Conservation (phyloP, 2,888 invertebrate species). For the Apotomis turbidana region DNA sequence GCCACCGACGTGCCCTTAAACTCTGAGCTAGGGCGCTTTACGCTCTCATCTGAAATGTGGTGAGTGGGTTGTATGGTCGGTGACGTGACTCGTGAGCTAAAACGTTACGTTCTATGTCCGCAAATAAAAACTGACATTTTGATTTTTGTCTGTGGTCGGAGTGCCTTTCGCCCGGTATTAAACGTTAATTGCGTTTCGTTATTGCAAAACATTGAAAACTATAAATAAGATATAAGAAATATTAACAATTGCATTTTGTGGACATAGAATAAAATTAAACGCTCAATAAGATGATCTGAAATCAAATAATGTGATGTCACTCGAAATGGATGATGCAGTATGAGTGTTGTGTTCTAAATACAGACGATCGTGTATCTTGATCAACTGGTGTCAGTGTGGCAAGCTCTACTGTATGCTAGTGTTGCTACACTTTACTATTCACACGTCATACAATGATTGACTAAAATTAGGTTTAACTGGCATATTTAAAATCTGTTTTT, state of each 20-base stretch:
- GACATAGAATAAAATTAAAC: slow-evolving; percentile 46
- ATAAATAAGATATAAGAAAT: neutral
- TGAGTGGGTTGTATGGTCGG: slow-evolving; percentile 78
- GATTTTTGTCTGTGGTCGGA: slow-evolving; percentile 9
- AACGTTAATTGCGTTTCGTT: slow-evolving; percentile 22
- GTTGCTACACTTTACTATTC: slow-evolving; percentile 62
- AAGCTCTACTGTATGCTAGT: slow-evolving; percentile 73
- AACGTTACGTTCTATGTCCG: slow-evolving; percentile 71
- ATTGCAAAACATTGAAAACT: neutral
- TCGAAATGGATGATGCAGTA: slow-evolving; percentile 53
- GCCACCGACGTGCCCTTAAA: slow-evolving; percentile 87
- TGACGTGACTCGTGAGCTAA: slow-evolving; percentile 64
- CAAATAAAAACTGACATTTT: slow-evolving; percentile 46
- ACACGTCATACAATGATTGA: slow-evolving; percentile 59
- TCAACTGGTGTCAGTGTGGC: slow-evolving; percentile 70
- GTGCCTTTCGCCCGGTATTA: neutral
- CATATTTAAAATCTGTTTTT: neutral
- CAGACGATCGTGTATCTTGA: slow-evolving; percentile 59
- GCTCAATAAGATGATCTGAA: slow-evolving; percentile 41
- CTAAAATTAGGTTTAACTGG: slow-evolving; percentile 50
- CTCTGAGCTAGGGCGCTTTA: slow-evolving; percentile 94
- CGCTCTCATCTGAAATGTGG: slow-evolving; percentile 88
- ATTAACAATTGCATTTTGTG: slow-evolving; percentile 40
- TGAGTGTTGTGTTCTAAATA: slow-evolving; percentile 53
- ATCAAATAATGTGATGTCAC: slow-evolving; percentile 41